Evolutionary conservation across 2,113 vertebrate genomes (phyloP), one percentile per base, ranked within the genome.

Genomic region (Acinonyx jubatus): DNA sequence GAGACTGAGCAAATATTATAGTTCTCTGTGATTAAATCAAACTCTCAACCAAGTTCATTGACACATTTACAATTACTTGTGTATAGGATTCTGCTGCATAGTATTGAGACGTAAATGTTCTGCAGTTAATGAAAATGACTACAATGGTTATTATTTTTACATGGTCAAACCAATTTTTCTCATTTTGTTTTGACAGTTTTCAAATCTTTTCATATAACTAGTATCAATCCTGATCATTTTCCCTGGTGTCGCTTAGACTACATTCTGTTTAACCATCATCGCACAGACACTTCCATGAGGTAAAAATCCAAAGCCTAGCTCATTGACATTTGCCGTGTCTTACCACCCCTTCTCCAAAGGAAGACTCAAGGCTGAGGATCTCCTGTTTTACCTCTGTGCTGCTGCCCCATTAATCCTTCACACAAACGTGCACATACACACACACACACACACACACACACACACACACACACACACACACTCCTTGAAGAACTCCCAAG

Each of bases 71-170:
- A 29, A 52, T 78, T 81, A 36, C 33, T 21, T 65, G 33, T 82
- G 0, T 9, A 0, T 50, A 66, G n/a, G 57, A 48, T 73, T 95
- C 31, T 71, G 7, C 81, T 29, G 5, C 38, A 74, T 25, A 79
- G 23, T 86, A 78, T 68, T 81, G 50, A 87, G 45, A 68, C 3
- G 1, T 19, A 91, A 76, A 13, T 89, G 3, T 90, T 86, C 52
- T 71, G 4, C 3, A 61, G 27, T 85, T 91, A 88, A 71, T 80
- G n/a, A 96, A 79, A 95, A 94, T 91, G 33, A 31, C 50, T 84
- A 41, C n/a, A 96, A 2, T 38, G n/a, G 57, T 21, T 80, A n/a
- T 73, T 94, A 45, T 52, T 92, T 94, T 96, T 94, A 78, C 5
- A 31, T 38, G 55, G 52, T 14, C 18, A 74, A 61, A 76, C 29